phyloP scores from a whole-genome alignment of 35 echinoderm and acorn worm species.

The Diadema setosum region DNA sequence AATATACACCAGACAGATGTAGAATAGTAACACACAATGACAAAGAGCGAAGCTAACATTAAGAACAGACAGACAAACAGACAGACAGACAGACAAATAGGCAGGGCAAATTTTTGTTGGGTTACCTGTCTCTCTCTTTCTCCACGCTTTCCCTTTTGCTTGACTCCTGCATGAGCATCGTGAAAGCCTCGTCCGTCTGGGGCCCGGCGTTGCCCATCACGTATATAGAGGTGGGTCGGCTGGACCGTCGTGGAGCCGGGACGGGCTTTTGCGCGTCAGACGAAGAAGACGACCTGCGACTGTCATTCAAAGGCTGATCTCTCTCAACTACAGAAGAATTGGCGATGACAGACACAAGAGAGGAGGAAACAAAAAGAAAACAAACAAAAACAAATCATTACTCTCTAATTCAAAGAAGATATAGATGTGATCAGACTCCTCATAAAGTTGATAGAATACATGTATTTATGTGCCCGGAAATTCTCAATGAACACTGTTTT shows the following conservation, averaged over 20 bases:
- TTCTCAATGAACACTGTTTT: too few species aligned
- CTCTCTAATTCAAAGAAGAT: too few species aligned
- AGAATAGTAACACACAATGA: too few species aligned
- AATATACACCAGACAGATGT: too few species aligned
- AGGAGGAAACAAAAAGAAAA: too few species aligned
- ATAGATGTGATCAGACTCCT: too few species aligned
- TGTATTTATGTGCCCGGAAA: too few species aligned
- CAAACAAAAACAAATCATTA: too few species aligned
- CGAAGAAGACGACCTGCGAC: background rate
- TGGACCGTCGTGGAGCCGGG: background rate
- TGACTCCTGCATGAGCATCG: background rate
- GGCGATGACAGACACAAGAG: too few species aligned
- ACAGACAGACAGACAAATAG: background rate
- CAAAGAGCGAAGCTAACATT: too few species aligned
- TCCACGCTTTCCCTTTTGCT: background rate
- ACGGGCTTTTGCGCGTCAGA: background rate
- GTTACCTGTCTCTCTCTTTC: constrained; percentile 3
- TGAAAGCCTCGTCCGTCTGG: background rate
- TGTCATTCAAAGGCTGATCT: background rate
- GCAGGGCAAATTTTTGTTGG: background rate
- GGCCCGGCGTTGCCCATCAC: background rate
- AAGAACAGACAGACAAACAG: too few species aligned
- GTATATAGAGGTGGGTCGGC: background rate
- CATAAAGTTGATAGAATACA: too few species aligned
- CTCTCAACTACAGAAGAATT: background rate